Evolutionary conservation across 2,888 invertebrate genomes (phyloP).

Genomic region (Eumerus sabulonum): DNA sequence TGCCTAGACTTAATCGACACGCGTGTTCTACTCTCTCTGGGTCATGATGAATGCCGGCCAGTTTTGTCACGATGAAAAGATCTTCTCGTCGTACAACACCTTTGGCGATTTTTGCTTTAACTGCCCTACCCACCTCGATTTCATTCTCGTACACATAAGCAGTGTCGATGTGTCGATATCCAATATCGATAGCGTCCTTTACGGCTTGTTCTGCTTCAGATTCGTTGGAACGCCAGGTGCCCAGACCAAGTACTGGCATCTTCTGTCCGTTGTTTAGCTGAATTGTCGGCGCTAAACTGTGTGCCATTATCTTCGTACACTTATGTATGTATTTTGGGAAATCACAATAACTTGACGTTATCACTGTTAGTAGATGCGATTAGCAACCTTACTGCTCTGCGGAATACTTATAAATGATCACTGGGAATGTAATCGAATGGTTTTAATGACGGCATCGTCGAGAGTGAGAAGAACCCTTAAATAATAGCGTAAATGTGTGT

Average conservation of each 20-base stretch:
- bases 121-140: constrained; percentile 78
- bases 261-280: constrained; percentile 83
- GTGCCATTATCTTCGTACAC: constrained; percentile 24
- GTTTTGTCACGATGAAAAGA: constrained; percentile 76
- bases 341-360: background rate
- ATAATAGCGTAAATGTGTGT: no score
- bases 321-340: background rate
- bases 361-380: no score
- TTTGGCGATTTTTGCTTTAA: constrained; percentile 78
- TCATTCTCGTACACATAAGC: constrained; percentile 80
- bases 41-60: constrained; percentile 81
- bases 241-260: constrained; percentile 85
- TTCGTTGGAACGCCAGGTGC: constrained; percentile 80
- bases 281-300: constrained; percentile 79
- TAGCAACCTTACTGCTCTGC: background rate
- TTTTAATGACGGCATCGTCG: no score
- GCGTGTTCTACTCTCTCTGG: constrained; percentile 84
- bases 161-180: constrained; percentile 81
- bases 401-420: no score
- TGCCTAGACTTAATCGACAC: constrained; percentile 82
- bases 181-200: constrained; percentile 79
- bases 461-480: no score
- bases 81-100: constrained; percentile 78
- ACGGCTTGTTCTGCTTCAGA: constrained; percentile 74
- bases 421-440: no score